Conservation (phyloP, 35 echinoderm and acorn worm genomes). For the Amphiura filiformis region DNA sequence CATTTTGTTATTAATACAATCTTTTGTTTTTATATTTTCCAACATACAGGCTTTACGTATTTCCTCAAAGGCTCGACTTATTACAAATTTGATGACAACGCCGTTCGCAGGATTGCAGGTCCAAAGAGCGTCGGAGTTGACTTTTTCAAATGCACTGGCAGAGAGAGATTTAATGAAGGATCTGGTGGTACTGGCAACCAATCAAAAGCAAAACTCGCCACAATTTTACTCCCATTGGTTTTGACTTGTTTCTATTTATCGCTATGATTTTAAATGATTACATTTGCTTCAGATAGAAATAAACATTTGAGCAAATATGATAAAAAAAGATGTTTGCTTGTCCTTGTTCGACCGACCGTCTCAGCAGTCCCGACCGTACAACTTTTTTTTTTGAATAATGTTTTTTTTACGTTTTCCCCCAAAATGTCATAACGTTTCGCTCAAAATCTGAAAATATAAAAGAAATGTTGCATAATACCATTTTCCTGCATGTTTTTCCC, state of each 20-base stretch:
- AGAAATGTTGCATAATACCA: too few species aligned
- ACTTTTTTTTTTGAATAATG: too few species aligned
- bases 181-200: background rate
- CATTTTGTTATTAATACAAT: too few species aligned
- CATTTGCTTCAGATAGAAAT: too few species aligned
- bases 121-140: background rate
- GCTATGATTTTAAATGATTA: background rate
- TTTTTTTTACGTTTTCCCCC: too few species aligned
- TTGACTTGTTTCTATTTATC: background rate
- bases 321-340: too few species aligned
- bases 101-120: background rate
- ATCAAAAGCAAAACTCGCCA: background rate
- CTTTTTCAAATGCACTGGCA: background rate
- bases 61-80: background rate
- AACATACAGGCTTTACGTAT: background rate
- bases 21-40: slow-evolving; percentile 8
- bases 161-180: background rate
- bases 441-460: too few species aligned
- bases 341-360: too few species aligned
- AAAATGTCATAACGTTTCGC: too few species aligned
- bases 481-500: too few species aligned
- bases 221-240: background rate
- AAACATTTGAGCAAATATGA: too few species aligned
- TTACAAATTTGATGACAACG: background rate
- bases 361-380: too few species aligned